phyloP scores from a whole-genome alignment of 2,113 vertebrate genomes.

The Cavia porcellus region DNA sequence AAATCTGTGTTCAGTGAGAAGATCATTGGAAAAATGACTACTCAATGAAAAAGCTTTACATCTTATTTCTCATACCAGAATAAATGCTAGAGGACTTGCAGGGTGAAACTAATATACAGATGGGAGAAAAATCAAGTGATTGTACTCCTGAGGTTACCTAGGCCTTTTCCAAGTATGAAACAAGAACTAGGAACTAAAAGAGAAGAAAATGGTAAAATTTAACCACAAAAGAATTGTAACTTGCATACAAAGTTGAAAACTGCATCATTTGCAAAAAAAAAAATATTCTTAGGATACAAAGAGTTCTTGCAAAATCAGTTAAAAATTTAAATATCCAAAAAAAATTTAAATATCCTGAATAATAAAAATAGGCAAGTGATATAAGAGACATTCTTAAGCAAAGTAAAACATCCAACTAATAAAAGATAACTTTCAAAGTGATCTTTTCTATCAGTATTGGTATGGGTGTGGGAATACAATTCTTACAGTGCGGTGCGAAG shows the following conservation, averaged over 20 bases:
- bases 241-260: background rate
- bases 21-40: background rate
- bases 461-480: background rate
- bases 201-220: background rate
- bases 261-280: background rate
- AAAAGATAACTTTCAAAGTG: slow-evolving; percentile 26
- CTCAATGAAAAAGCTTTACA: background rate
- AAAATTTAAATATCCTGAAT: background rate
- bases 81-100: background rate
- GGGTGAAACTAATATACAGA: background rate
- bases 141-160: slow-evolving; percentile 21
- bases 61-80: background rate
- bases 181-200: background rate
- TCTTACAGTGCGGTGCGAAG: background rate
- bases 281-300: background rate
- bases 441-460: background rate
- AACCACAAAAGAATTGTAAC: background rate
- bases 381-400: background rate
- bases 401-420: slow-evolving; percentile 22
- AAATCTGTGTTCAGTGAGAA: background rate
- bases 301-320: background rate
- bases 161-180: slow-evolving; percentile 6
- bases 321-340: no score
- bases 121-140: background rate
- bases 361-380: slow-evolving; percentile 4